Base-by-base conservation (phyloP, 1,140 invertebrate genomes). In the Ips nitidus region DNA sequence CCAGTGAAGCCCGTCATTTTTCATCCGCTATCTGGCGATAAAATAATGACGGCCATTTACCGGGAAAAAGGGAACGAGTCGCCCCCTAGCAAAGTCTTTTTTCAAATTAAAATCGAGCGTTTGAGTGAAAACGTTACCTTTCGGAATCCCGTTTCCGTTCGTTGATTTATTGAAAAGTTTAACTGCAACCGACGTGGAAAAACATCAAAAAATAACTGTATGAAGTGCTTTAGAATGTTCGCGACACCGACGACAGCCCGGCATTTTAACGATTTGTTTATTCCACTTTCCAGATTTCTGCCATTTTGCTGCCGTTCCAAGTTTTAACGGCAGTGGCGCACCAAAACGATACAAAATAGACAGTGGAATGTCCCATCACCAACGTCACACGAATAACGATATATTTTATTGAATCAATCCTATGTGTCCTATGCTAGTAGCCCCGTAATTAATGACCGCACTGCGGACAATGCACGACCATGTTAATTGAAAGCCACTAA, bases 401-500 rank as follows among this genome's bases (percentile, higher is more conserved):
- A 22, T 22, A 22, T 22, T 22, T 22, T 22, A 22, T 22, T 22
- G 22, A 22, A 22, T 22, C 22, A 22, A 22, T 22, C 22, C 22
- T 22, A 22, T 22, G 22, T 22, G 22, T 22, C 22, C 22, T 22
- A 22, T 22, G 22, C 22, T 22, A 22, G 22, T 22, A 36, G 41
- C 47, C 6, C 58, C 47, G 22, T 62, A 61, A 69, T 69, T 69
- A 69, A 61, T 62, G 66, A 37, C 59, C 52, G 43, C 22, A n/a
- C 59, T 69, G 66, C 38, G 66, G 66, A 69, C 66, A 69, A 69
- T 69, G 66, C 52, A 69, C 66, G 45, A 52, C 66, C 58, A 69
- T 69, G 66, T 69, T 69, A 69, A 69, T 69, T 69, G 66, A 69
- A 69, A 62, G 47, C 66, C 66, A 62, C 66, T 69, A 69, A 69